Percentiles rank a stretch among this genome's conserved stretches.
These are phyloP conservation scores for Callimorpha dominula DNA, from an alignment of 2,888 invertebrate species.

Conservation along the genomic window DNA sequence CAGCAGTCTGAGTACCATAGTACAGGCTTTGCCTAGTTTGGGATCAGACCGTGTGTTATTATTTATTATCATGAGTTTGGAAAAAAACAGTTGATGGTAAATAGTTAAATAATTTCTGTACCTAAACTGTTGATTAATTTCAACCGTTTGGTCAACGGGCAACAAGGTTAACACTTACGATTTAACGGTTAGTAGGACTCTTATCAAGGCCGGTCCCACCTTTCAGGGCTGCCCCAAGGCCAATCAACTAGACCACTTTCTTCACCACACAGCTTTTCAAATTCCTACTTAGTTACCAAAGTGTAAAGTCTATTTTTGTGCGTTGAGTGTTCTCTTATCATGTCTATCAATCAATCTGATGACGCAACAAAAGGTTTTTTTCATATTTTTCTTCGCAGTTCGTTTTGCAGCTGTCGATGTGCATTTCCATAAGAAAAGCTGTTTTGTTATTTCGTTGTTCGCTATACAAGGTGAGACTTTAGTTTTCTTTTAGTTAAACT, in stretches of 20 bases:
- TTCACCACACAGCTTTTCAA: conserved; percentile 11
- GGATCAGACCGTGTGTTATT: too few relatives aligned
- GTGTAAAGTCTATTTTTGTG: conserved; percentile 18
- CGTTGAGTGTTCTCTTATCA: conserved; percentile 20
- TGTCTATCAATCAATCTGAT: conserved; percentile 43
- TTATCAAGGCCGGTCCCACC: conserved; percentile 48
- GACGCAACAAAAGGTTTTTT: conserved; percentile 34
- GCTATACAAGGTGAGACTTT: neutral
- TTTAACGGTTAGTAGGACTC: conserved; percentile 57
- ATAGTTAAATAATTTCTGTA: neutral
- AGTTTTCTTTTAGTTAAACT: neutral
- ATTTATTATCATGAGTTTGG: too few relatives aligned
- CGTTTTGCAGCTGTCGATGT: conserved; percentile 34
- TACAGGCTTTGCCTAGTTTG: too few relatives aligned
- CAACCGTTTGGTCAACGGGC: conserved; percentile 32
- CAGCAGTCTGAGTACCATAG: too few relatives aligned
- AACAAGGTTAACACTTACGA: conserved; percentile 35
- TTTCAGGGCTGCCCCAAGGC: conserved; percentile 44
- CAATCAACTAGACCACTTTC: conserved; percentile 27
- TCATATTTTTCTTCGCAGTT: conserved; percentile 24
- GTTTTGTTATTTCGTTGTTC: neutral
- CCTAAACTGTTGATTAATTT: conserved; percentile 6
- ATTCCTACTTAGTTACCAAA: conserved; percentile 20
- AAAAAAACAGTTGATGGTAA: neutral
- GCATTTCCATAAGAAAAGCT: conserved; percentile 11